Base-by-base conservation (phyloP, 1,140 invertebrate species). In the Ceratoteleas bidentatus region DNA sequence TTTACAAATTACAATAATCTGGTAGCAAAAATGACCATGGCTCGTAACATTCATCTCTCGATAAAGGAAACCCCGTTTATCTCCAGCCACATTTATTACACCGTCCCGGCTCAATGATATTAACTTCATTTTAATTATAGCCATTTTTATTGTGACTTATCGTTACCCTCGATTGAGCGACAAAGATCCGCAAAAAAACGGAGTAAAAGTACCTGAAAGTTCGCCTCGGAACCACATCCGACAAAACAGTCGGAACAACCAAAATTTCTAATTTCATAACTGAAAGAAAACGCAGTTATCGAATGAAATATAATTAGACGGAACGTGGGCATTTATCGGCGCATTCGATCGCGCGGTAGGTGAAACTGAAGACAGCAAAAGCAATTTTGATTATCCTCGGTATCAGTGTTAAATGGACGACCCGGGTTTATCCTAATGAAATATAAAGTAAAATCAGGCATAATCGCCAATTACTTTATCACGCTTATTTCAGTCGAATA, bases 371-470 rank as follows among this genome's bases (percentile, higher is more conserved):
- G 14, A 38, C 57, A 61, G 34, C 49, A 2, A 0, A 33, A 10
- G 56, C 62, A 76, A 54, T 69, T 76, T 62, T 57, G 49, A 75
- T 75, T 75, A 75, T 68, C 45, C 47, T 53, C 16, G 53, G 53
- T 56, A 38, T 75, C 52, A 61, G 45, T 54, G 16, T 45, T 52
- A 53, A 11, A 38, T 54, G 47, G 32, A n/a, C 62, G 61, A 62
- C 68, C 40, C 32, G 11, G 40, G 47, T 69, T 65, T 61, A 62
- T 56, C 64, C 14, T 60, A 68, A 40, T 76, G 65, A 69, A 77
- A 69, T 77, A 77, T 77, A 69, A 69, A 77, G 62, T 69, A 64
- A 77, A 56, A 54, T 60, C 73, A 50, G 49, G 56, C 57, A 45
- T 62, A 60, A 76, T 69, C 64, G 57, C 62, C 73, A 69, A 76